Conservation (phyloP, 2,113 vertebrate genomes). For the Amblyornis subalaris region DNA sequence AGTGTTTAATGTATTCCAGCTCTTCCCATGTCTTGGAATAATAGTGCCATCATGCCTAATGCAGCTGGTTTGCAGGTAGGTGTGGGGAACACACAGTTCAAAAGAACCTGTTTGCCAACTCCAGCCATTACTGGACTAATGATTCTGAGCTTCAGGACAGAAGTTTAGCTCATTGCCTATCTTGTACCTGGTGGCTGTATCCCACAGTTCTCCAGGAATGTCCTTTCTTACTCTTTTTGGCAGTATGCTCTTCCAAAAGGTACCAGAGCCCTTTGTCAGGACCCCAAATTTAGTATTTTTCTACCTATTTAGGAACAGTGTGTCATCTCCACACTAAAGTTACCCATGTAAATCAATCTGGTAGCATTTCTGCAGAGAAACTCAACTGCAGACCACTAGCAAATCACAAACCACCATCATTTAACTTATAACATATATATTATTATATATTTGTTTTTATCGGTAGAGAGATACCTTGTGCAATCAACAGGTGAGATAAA, state of each 20-base stretch:
- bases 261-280: background rate
- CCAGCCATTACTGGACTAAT: background rate
- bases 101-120: background rate
- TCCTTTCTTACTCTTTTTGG: background rate
- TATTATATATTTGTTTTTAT: background rate
- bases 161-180: background rate
- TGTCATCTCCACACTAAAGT: background rate
- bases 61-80: background rate
- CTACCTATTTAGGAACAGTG: background rate
- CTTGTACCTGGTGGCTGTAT: background rate
- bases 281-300: background rate
- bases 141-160: background rate
- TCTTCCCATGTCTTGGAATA: background rate
- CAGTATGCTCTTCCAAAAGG: background rate
- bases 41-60: too few species aligned
- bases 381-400: background rate
- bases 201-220: background rate
- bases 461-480: background rate
- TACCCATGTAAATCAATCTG: background rate
- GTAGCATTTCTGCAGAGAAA: background rate
- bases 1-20: background rate
- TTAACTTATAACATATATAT: background rate
- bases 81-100: accelerated
- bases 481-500: background rate
- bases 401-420: background rate